These are phyloP conservation scores for Plestiodon gilberti DNA, from an alignment of 2,113 vertebrate species.

Conservation along the genomic window DNA sequence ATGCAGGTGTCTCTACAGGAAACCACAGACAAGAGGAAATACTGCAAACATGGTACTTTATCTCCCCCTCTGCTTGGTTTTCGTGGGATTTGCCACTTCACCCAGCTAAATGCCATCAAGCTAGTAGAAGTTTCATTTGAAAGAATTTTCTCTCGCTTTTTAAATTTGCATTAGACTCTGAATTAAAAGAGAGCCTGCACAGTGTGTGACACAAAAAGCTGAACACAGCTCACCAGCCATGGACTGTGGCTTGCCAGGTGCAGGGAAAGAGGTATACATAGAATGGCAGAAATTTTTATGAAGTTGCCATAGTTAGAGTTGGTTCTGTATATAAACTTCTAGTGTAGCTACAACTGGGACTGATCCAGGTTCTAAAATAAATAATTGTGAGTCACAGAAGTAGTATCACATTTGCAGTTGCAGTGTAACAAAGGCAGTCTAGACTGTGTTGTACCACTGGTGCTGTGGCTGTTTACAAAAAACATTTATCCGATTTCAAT, in stretches of 20 bases:
- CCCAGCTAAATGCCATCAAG: background rate
- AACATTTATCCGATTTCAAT: background rate
- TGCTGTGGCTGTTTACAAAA: background rate
- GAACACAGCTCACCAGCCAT: background rate
- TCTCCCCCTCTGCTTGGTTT: background rate
- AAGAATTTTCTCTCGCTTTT: background rate
- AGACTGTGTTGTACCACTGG: background rate
- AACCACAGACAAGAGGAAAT: slow-evolving; percentile 31
- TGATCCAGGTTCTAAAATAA: background rate
- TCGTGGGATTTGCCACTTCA: background rate
- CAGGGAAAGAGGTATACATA: background rate
- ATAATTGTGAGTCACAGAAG: background rate
- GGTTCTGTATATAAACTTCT: background rate
- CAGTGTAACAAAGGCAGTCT: background rate
- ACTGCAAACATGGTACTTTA: slow-evolving; percentile 4
- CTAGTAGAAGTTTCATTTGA: background rate
- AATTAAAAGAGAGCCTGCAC: background rate
- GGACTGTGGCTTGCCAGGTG: background rate
- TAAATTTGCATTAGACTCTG: background rate
- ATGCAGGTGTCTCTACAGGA: slow-evolving; percentile 33
- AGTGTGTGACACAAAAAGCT: background rate
- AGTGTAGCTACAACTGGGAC: background rate
- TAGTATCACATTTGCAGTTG: background rate
- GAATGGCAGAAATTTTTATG: background rate
- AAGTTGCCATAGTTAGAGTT: background rate